Percentiles rank a stretch among this genome's conserved stretches.
phyloP scores from a whole-genome alignment of 2,797 vertebrate genomes.

The Tarsius wallacei region DNA sequence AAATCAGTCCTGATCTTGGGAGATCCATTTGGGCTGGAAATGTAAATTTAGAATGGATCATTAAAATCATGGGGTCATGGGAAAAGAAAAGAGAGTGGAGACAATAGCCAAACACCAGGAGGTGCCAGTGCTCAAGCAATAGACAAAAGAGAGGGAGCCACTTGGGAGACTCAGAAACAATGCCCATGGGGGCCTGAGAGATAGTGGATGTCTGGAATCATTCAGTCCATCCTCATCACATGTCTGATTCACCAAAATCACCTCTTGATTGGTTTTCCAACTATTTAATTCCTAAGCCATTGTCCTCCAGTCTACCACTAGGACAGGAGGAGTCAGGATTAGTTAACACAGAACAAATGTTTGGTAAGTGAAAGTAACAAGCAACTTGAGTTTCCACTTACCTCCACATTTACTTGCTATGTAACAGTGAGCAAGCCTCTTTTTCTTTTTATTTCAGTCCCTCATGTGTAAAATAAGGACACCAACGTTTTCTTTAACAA shows the following conservation, averaged over 20 bases:
- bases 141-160: background rate
- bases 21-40: background rate
- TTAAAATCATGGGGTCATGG: background rate
- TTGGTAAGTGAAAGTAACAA: background rate
- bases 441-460: background rate
- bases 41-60: background rate
- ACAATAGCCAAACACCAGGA: background rate
- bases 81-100: background rate
- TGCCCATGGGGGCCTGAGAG: background rate
- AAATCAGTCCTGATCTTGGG: background rate
- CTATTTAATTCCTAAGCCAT: background rate
- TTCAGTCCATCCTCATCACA: background rate
- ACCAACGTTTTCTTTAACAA: background rate
- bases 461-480: slow-evolving; percentile 9
- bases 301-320: background rate
- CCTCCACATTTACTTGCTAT: background rate
- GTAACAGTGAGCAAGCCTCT: background rate
- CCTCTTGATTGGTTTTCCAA: background rate
- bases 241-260: background rate
- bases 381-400: background rate
- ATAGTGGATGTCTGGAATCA: background rate
- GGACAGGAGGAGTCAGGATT: background rate
- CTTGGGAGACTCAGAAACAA: background rate
- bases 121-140: background rate
- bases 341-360: background rate